phyloP scores from a whole-genome alignment of 2,888 invertebrate genomes.

The Calameuta pallipes region DNA sequence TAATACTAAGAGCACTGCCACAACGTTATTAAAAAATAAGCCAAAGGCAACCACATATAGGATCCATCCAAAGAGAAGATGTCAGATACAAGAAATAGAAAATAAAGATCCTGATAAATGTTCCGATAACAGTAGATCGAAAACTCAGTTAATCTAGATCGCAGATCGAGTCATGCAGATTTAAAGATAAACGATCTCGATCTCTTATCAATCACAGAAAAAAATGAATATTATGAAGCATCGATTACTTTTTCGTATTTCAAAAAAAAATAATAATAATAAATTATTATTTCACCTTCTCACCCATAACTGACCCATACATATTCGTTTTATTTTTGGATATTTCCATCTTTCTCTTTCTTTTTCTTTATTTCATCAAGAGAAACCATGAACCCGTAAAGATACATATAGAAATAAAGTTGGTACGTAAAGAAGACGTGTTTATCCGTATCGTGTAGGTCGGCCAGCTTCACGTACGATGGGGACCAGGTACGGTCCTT shows the following conservation, averaged over 20 bases:
- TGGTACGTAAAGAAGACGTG: not conserved
- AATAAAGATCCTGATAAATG: not conserved
- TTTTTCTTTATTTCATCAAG: not conserved
- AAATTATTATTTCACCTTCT: not conserved
- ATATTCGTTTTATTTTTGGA: not conserved
- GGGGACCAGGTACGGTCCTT: conserved; percentile 38
- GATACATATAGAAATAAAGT: conserved; percentile 8
- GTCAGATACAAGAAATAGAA: not conserved
- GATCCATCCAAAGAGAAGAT: not conserved
- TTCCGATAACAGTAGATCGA: not conserved
- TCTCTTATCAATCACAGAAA: not conserved
- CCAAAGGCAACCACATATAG: not conserved
- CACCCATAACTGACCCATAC: not conserved
- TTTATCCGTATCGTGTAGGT: conserved; percentile 15
- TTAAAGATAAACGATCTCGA: not conserved
- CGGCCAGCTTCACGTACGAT: conserved; percentile 22
- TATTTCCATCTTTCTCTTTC: not conserved
- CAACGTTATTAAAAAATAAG: not conserved
- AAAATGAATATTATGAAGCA: not conserved
- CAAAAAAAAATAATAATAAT: not conserved
- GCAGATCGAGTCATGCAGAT: not conserved
- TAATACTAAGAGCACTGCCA: not conserved
- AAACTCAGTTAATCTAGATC: not conserved
- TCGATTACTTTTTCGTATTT: not conserved
- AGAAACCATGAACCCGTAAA: conserved; percentile 18